These are phyloP conservation scores for Mystacides longicornis DNA, from an alignment of 2,888 invertebrate species.

Conservation along the genomic window DNA sequence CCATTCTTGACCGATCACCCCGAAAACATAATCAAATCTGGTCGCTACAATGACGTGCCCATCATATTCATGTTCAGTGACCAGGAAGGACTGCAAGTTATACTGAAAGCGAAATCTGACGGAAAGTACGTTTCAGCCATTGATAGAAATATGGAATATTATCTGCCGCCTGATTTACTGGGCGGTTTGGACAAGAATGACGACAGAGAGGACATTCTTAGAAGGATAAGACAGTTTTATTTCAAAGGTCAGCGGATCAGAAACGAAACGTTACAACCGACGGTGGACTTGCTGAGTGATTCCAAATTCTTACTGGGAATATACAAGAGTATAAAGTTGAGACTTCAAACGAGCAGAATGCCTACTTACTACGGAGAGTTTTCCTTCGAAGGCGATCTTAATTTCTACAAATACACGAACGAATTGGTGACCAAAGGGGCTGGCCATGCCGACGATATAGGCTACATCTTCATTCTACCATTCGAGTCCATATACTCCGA, in stretches of 20 bases:
- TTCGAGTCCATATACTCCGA: slow-evolving; percentile 31
- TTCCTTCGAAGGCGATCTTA: slow-evolving; percentile 26
- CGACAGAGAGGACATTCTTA: background rate
- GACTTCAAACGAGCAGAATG: slow-evolving; percentile 3
- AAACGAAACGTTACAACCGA: background rate
- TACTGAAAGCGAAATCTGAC: background rate
- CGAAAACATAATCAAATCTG: slow-evolving; percentile 31
- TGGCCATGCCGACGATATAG: slow-evolving; percentile 53
- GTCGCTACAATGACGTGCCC: slow-evolving; percentile 9
- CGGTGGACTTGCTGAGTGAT: slow-evolving; percentile 8
- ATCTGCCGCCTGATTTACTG: slow-evolving; percentile 6
- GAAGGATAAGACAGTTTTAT: slow-evolving; percentile 9
- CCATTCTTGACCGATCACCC: slow-evolving; percentile 38
- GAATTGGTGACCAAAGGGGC: slow-evolving; percentile 42
- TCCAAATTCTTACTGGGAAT: slow-evolving; percentile 6
- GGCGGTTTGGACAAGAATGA: background rate
- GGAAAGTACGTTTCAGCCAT: background rate
- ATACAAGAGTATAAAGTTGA: slow-evolving; percentile 7
- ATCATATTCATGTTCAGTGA: slow-evolving; percentile 10
- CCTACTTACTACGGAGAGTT: slow-evolving; percentile 12
- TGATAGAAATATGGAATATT: slow-evolving; percentile 6
- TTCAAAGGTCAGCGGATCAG: slow-evolving; percentile 6
- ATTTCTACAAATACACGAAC: slow-evolving; percentile 41
- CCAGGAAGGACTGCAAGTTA: slow-evolving; percentile 7
- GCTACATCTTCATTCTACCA: slow-evolving; percentile 42